Base-by-base conservation (phyloP, 2,888 invertebrate species). In the Auanema sp. region DNA sequence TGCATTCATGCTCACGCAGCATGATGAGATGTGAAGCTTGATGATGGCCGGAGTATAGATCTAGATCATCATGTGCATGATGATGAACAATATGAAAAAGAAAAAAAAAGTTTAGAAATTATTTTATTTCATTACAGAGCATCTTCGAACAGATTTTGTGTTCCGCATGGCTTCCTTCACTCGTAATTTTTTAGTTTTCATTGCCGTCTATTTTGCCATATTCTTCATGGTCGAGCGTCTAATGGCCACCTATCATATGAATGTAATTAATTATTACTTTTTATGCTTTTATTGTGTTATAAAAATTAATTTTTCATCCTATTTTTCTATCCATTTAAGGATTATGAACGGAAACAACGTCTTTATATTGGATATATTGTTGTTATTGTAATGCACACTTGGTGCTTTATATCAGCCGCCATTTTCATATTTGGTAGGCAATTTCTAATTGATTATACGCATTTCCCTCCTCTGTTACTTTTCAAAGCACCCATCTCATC, bases 161-260 rank as follows among this genome's bases (percentile, higher is more conserved):
- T 71, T 71, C 51, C 62, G 60, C 12, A 23, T 54, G 2, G 68
- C 62, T 14, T 64, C 71, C 18, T 56, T 66, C 40, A 53, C 62
- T 42, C 56, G 71, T 12, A 68, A 66, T 24, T 68, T 61, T 33
- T 57, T 71, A 12, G 62, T 62, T 12, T 71, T 71, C 44, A 68
- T 66, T 25, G 71, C 68, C 21, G 57, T 71, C 41, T 71, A 68
- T 40, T 71, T 71, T 33, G 68, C 71, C 14, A 64, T 64, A 5
- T 71, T 71, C 43, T 66, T 64, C 0, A 71, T 68, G 71, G 61
- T 71, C 41, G 71, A 71, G 41, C 47, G 71, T 41, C 42, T 66
- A 16, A 64, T 60, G 25, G 71, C 71, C 1, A 66, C 71, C 41
- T 43, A 62, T 24, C 60, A 71, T 21, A 68, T 68, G 41, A 56